Evolutionary conservation across 2,113 vertebrate species (phyloP), one percentile per base, ranked within the genome.

Genomic region (Centropristis striata): DNA sequence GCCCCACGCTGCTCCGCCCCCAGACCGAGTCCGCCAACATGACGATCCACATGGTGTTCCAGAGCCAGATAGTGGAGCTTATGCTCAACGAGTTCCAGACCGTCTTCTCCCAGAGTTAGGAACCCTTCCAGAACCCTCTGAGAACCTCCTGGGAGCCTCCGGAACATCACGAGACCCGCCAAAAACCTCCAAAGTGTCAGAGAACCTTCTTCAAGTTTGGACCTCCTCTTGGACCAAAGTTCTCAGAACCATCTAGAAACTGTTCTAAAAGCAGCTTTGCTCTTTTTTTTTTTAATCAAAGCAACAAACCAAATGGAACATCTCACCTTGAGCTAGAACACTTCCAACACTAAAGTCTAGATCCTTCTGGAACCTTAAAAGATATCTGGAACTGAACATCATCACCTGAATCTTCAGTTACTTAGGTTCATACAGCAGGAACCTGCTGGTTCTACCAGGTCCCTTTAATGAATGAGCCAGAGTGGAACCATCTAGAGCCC

Each of bases 1-100:
- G 98, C 3, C 98, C 98, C 61, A 99, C 98, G 0, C 86, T 99
- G 83, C 96, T 99, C 71, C 93, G 96, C 12, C 97, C 98, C 0
- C 95, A 96, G 59, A 89, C 74, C 0, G 97, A 98, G 91, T 96
- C 96, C 0, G 55, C 85, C 25, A 97, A 94, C 90, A 96, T 98
- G 94, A 96, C 97, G 8, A 84, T 98, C 91, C 94, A 97, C 91
- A 98, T 98, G 98, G 96, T 98, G 54, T 98, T 96, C 94, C 98
- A 99, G 95, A 99, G 97, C 92, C 98, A 98, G 92, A 96, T 99
- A 21, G 97, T 99, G 78, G 98, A 99, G 85, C 95, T 97, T 70
- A 88, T 99, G 81, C 96, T 99, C 67, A 96, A 94, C n/a, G 95
- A 97, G 63, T 82, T 57, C 66, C 73, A 16, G 1, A 20, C 8